Conservation (phyloP, 2,113 vertebrate genomes). For the Dasyprocta punctata region DNA sequence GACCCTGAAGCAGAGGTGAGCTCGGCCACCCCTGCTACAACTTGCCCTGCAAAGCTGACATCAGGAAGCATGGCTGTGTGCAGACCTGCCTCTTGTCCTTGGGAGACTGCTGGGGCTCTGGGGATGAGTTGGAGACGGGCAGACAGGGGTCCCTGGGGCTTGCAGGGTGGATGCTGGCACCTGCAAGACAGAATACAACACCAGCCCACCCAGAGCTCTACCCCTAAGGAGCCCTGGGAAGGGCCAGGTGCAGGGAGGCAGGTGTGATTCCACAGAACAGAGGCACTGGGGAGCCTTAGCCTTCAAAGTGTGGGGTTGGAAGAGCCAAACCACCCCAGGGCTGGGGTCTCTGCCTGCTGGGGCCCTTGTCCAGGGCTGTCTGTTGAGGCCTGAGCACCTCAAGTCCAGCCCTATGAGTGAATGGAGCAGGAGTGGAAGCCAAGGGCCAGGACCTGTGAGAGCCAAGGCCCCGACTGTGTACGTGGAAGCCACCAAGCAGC, state of each 20-base stretch:
- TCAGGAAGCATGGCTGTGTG: fast-evolving
- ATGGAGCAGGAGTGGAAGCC: background rate
- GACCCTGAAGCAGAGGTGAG: fast-evolving
- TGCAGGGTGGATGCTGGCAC: slow-evolving; percentile 72
- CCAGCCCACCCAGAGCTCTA: background rate
- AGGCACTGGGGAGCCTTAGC: fast-evolving
- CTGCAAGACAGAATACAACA: slow-evolving; percentile 77
- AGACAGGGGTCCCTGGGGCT: slow-evolving; percentile 73
- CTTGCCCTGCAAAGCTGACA: fast-evolving
- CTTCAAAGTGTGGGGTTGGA: background rate
- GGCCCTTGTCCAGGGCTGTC: background rate
- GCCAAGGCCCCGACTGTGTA: background rate
- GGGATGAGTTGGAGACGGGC: fast-evolving
- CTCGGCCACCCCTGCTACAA: slow-evolving; percentile 66
- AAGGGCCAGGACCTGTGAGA: background rate
- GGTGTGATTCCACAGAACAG: fast-evolving
- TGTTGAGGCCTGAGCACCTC: background rate
- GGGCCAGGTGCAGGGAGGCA: fast-evolving
- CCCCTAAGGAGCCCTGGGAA: background rate
- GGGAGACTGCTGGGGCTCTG: background rate
- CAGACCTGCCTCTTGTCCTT: slow-evolving; percentile 84
- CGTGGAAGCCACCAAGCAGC: background rate
- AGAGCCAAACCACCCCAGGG: too few species aligned
- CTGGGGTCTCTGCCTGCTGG: background rate
- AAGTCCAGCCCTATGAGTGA: background rate